These are phyloP conservation scores for Ormyrus rosae DNA, from an alignment of 2,888 invertebrate species.

Conservation along the genomic window DNA sequence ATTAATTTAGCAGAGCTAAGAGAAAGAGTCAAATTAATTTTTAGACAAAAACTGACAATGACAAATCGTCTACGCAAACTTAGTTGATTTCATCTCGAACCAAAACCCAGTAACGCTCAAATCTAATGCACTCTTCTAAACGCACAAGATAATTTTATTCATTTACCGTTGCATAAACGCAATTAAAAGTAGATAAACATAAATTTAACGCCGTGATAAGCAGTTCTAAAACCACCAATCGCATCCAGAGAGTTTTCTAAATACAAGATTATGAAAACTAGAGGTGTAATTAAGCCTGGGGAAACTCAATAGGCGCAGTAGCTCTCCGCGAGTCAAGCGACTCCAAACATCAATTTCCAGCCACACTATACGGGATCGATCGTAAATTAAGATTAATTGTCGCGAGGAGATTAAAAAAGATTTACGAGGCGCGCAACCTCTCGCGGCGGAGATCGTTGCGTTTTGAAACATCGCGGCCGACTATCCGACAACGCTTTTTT, in stretches of 20 bases:
- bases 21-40: no score
- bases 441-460: conserved; percentile 29
- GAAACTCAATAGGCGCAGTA: not conserved
- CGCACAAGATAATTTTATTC: no score
- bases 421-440: conserved; percentile 49
- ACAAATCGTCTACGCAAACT: no score
- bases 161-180: not conserved
- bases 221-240: not conserved
- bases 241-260: no score
- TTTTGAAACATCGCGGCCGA: conserved; percentile 11
- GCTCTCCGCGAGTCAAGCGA: not conserved
- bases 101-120: no score
- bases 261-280: no score
- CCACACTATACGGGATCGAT: conserved; percentile 18
- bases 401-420: conserved; percentile 11
- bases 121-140: no score
- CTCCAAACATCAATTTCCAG: conserved; percentile 35
- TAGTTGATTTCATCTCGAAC: no score
- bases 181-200: conserved; percentile 6
- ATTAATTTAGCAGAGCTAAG: no score
- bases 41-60: no score
- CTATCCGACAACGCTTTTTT: not conserved
- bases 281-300: no score
- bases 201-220: not conserved
- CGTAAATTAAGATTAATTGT: conserved; percentile 50